Evolutionary conservation across 2,888 invertebrate species (phyloP), one percentile per base, ranked within the genome.

Genomic region (Xestia sexstrigata): DNA sequence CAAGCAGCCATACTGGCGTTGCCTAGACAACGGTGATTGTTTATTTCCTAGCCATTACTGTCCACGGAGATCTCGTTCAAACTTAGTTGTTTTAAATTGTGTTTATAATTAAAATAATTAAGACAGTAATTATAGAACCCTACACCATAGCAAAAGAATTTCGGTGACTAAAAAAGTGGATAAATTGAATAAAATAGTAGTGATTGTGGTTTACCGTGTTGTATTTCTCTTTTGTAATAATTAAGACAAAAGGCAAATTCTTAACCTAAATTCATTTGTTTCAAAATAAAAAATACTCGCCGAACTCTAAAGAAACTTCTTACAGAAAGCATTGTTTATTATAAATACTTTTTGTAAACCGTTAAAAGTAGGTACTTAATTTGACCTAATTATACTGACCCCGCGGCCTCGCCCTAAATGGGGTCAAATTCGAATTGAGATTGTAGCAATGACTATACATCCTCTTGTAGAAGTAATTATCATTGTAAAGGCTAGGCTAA

Each of bases 1-100:
- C n/a, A 42, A 35, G 52, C 49, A 52, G 78, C 74, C 74, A 78
- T 85, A 26, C 49, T 83, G 47, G n/a, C 55, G 84, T 84, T 80
- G 60, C 55, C 60, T 77, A 77, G 52, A 63, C 76, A 73, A 86
- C 80, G 30, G 45, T 17, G n/a, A 65, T 73, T 84, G 76, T 84
- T 86, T 84, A 79, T 74, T 74, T 78, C 26, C 42, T 55, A 15
- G 23, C 58, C 66, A 65, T 62, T 55, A 67, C 23, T 39, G 42
- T 66, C 26, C 20, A 20, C 11, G 62, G 26, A 52, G 20, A 8
- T 49, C 20, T 62, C 6, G 23, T 30, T 45, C 5, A 26, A 26
- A 35, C 1, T 7, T 15, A 42, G 23, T 23, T 15, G 6, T 62
- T 66, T 39, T 47, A 35, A 49, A 17, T 17, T 74, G 47, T 49